Base-by-base conservation (phyloP, 2,113 vertebrate genomes). In the Hystrix brachyura region DNA sequence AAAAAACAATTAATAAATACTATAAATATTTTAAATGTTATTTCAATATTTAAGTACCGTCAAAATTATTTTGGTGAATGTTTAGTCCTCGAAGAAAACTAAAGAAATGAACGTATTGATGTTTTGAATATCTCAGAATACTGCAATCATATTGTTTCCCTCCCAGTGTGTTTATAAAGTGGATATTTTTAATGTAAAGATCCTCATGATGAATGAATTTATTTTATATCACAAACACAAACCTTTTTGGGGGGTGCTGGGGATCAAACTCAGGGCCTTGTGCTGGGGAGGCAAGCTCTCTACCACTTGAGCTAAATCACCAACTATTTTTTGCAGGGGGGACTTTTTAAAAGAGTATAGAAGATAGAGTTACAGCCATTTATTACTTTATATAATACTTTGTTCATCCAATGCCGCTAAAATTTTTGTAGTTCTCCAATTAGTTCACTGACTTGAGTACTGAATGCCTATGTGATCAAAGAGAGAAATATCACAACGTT, bases 401-500 rank as follows among this genome's bases (percentile, higher is more conserved):
- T 86, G 93, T 95, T 96, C 84, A 97, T 94, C n/a, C 57, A 96
- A 62, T 55, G 74, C 85, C 32, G 80, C 55, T 87, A 78, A 55
- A 53, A 59, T 88, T 97, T 98, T 98, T 98, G 46, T 89, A 96
- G 55, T 76, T 97, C 86, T 87, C 88, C 86, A 94, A 84, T 80
- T 90, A 97, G 59, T 98, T 98, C 93, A 86, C 94, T 88, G 74
- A 97, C 96, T 92, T 59, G 87, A 82, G 92, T 90, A 96, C 93
- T 93, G 97, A 97, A 81, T 13, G 62, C 95, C 97, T 96, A 91
- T 89, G 65, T 95, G 95, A 97, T 97, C 27, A 91, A 93, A 81
- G 72, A 96, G 92, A 97, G 78, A 95, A 94, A 93, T 71, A 79
- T 98, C 97, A 89, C 98, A 98, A 98, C 97, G 98, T 97, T 97